Evolutionary conservation across 2,888 invertebrate species (phyloP), one percentile per base, ranked within the genome.

Genomic region (Plemyria rubiginata): DNA sequence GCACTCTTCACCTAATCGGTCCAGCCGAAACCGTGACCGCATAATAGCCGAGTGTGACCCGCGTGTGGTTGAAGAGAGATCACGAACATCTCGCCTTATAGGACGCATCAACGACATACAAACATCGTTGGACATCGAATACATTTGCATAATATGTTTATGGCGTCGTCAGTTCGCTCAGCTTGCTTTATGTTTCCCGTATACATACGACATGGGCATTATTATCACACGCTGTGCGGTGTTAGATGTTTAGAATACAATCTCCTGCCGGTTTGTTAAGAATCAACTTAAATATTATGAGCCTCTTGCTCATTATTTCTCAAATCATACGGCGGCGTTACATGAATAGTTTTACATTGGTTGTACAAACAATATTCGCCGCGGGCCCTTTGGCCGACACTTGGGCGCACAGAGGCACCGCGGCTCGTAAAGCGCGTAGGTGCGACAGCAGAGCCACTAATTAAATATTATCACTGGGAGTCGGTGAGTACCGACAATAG

Each of bases 381-480:
- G 85, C 87, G 81, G 87, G 85, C 85, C 70, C 84, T 86, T 85
- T 84, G 80, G 75, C 80, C 77, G 74, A 75, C 73, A 79, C 83
- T 45, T 79, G 78, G 77, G 74, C 78, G 79, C 75, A 75, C 73
- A 71, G 72, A 79, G 79, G 78, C 74, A 71, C 59, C 67, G 77
- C 77, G 63, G 71, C 74, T 78, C 72, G 76, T 78, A 77, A 78
- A 80, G 75, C 71, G 83, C 78, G 81, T 79, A 89, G 90, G 91
- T 89, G 90, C 85, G 86, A 91, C 88, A 86, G 79, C 84, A 81
- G 71, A 78, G 84, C 82, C 86, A 85, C 90, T 92, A 90, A 92
- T 92, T 91, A 92, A 90, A 92, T 90, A 91, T 91, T 90, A 90
- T 89, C 89, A 89, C 83, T 84, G 78, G 77, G 81, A 82, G 84